Base-by-base conservation (phyloP, 2,888 invertebrate species). In the Aphidius colemani region DNA sequence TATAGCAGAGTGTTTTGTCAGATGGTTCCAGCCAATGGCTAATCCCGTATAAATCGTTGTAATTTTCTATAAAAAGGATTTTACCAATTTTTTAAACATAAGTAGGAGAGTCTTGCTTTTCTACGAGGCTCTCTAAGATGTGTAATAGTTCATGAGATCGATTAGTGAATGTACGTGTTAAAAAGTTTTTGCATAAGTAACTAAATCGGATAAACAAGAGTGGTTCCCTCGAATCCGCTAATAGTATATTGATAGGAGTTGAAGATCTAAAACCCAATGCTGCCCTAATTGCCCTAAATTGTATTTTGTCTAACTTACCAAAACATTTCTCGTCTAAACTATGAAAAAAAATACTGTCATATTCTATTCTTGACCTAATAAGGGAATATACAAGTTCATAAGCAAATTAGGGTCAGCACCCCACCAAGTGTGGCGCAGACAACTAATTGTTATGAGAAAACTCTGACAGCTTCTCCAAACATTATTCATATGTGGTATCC, bases 221-320 rank as follows among this genome's bases (percentile, higher is more conserved):
- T 3, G 63, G 18, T 6, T 66, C 18, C 41, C 65, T 68, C 1
- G 66, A 46, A 53, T 66, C 68, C 0, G 59, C 60, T 3, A 66
- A 41, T 6, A 69, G 8, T 2, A 69, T 58, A 18, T 69, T 69
- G 8, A 44, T 58, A 2, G 66, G 63, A 8, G 66, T 68, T 6
- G 43, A 48, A 3, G 10, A 61, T 7, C 66, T 45, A 11, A 59
- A 64, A 0, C 69, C 69, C n/a, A 69, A 39, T 7, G 65, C 65
- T 4, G 45, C 8, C 44, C 67, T 63, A 7, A 67, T 61, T n/a
- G 63, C 66, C 46, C 13, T 8, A 53, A 18, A 51, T 66, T 69
- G 67, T 10, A 66, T 0, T 9, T 3, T 6, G 3, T 11, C 43
- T 13, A 6, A 3, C 7, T 1, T 30, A 30, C 30, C 4, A 30